These are phyloP conservation scores for Sycophila texana DNA, from an alignment of 2,888 invertebrate species.

Conservation along the genomic window DNA sequence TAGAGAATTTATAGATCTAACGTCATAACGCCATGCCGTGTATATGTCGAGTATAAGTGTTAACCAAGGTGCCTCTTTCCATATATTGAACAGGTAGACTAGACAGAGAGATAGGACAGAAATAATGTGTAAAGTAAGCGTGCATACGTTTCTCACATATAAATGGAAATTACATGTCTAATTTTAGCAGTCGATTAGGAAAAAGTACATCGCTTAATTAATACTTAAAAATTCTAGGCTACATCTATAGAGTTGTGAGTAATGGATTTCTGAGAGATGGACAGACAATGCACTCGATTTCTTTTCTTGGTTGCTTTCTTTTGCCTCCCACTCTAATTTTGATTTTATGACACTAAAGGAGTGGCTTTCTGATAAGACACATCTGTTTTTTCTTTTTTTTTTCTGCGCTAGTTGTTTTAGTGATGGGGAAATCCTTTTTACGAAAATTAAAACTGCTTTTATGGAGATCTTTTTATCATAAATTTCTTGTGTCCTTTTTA, in stretches of 20 bases:
- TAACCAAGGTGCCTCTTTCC: slow-evolving; percentile 37
- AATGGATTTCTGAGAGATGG: slow-evolving; percentile 5
- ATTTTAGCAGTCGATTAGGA: slow-evolving; percentile 27
- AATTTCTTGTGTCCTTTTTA: too few relatives aligned
- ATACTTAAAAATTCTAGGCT: slow-evolving; percentile 7
- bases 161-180: slow-evolving; percentile 7
- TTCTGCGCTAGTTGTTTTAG: not conserved
- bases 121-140: not conserved
- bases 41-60: slow-evolving; percentile 26
- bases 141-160: slow-evolving; percentile 19
- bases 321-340: not conserved
- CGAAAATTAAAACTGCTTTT: slow-evolving; percentile 16
- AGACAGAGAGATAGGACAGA: slow-evolving; percentile 3
- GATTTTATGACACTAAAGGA: not conserved
- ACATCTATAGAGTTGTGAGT: not conserved
- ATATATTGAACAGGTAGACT: slow-evolving; percentile 23
- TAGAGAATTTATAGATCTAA: slow-evolving; percentile 53
- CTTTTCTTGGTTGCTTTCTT: not conserved
- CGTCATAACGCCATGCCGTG: slow-evolving; percentile 60
- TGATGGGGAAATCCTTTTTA: slow-evolving; percentile 1
- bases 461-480: too few relatives aligned
- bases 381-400: not conserved
- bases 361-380: not conserved
- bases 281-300: not conserved
- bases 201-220: slow-evolving; percentile 7